Base-by-base conservation (phyloP, 2,888 invertebrate genomes). In the Scrobipalpa atriplicella region DNA sequence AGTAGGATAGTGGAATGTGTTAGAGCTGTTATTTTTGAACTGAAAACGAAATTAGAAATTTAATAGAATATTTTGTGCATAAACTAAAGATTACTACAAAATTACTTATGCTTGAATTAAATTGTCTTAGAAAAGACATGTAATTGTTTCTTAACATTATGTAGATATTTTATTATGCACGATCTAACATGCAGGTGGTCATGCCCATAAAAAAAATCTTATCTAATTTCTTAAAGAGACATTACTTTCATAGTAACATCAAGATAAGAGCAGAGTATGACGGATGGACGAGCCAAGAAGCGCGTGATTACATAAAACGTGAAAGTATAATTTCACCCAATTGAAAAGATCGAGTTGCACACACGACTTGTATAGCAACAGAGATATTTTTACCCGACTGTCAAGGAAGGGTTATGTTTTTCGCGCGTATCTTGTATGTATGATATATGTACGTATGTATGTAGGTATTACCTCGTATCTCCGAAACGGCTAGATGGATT, bases 251-350 rank as follows among this genome's bases (percentile, higher is more conserved):
- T 86, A 81, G 82, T 80, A 73, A 81, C 81, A 87, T 87, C 85
- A 75, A 86, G 87, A 87, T 87, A 87, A 86, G 81, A 78, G 73
- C 76, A 78, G 76, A 78, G 73, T 84, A 86, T 86, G 86, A 85
- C 83, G 81, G 86, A 86, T 85, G 86, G 84, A 83, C 82, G 80
- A 76, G 76, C 79, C 82, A 79, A 82, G 81, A 84, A 81, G 84
- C 82, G 81, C 82, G 82, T 82, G 82, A 84, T 87, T 87, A 84
- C 85, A 81, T 87, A 86, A 84, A 85, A 84, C 86, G 87, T 84
- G 87, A 87, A 87, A 87, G 87, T 87, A 83, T 84, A 81, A 86
- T 81, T 80, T 82, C 79, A 82, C 77, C 79, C 82, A 85, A 86
- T 86, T 84, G 82, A 74, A 84, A 84, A 82, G 81, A 83, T 82